A percentile compares a stretch with the other conserved stretches of the same genome.
These are phyloP conservation scores for Myotis brandtii DNA, from an alignment of 2,113 vertebrate species.

Conservation along the genomic window DNA sequence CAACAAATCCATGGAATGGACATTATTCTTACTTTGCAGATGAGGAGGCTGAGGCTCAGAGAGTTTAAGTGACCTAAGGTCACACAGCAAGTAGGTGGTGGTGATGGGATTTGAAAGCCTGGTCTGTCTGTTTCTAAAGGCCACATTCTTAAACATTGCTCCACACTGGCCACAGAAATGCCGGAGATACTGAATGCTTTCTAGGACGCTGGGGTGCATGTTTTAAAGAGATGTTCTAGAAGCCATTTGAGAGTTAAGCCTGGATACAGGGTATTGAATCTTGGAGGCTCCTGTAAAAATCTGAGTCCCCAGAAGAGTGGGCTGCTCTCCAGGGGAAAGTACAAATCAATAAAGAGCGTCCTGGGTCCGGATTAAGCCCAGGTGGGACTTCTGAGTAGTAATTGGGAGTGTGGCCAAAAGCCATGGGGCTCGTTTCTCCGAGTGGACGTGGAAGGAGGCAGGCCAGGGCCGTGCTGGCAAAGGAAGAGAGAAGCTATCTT, in stretches of 20 bases:
- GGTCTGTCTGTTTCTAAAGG: constrained; percentile 9
- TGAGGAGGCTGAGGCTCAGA: constrained; percentile 32
- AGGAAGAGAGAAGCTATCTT: not conserved
- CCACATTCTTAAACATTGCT: not conserved
- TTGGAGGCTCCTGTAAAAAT: constrained; percentile 10
- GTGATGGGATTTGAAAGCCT: constrained; percentile 1
- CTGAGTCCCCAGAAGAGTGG: not conserved
- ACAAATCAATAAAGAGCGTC: not conserved
- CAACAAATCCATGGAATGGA: not conserved
- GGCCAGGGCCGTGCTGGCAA: fast-evolving
- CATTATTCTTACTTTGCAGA: not conserved
- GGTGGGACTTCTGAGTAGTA: not conserved
- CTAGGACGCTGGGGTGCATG: not conserved
- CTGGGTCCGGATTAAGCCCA: constrained; percentile 5
- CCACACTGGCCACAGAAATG: not conserved
- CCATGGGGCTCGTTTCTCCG: not conserved
- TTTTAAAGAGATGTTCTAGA: constrained; percentile 33
- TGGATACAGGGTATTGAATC: not conserved
- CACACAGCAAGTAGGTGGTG: not conserved
- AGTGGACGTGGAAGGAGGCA: not conserved
- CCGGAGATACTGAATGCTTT: not conserved
- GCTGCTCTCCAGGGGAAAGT: not conserved
- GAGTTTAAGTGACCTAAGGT: constrained; percentile 11
- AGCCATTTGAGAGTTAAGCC: constrained; percentile 8
- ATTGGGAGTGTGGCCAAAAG: not conserved